Base-by-base conservation (phyloP, 2,113 vertebrate genomes). In the Nesogale talazaci region DNA sequence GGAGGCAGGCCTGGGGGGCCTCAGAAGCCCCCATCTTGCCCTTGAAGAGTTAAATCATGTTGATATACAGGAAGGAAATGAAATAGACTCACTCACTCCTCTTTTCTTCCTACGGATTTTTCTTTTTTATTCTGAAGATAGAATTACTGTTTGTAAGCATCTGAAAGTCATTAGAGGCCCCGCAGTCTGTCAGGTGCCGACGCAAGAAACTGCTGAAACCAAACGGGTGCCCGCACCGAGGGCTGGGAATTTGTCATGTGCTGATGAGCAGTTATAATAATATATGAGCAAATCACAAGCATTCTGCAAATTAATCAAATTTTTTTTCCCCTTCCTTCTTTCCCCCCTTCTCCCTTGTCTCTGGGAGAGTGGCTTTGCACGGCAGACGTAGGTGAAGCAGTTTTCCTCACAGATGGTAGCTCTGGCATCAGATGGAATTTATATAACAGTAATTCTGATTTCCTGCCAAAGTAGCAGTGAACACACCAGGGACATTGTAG, bases 371-470 rank as follows among this genome's bases (percentile, higher is more conserved):
- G 98, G 97, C 98, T 98, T 98, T 98, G 98, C 98, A 98, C 10
- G 97, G 98, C 98, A 98, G 98, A 98, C 98, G 98, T 98, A 98
- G 98, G 98, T 98, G 98, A 98, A 98, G 98, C 98, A 98, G 98
- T 98, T 97, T 98, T 96, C 96, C 98, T 98, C 98, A 98, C 99
- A 99, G 98, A 99, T 99, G 99, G 98, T 98, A 98, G 98, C 97
- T 95, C 98, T 98, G 98, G 99, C 99, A 99, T 99, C 98, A 99
- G 99, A 99, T 99, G 98, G 98, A 98, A 98, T 99, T 99, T 99
- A 99, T 99, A 98, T 98, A 99, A 99, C 98, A 98, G 98, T 98
- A 97, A 98, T 98, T 98, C 98, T 99, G 98, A 99, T 98, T 98
- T 98, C 97, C 98, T 98, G 98, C 98, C 98, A 99, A 98, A 98